Conservation (phyloP, 2,888 invertebrate species). For the Ethmia dodecea region DNA sequence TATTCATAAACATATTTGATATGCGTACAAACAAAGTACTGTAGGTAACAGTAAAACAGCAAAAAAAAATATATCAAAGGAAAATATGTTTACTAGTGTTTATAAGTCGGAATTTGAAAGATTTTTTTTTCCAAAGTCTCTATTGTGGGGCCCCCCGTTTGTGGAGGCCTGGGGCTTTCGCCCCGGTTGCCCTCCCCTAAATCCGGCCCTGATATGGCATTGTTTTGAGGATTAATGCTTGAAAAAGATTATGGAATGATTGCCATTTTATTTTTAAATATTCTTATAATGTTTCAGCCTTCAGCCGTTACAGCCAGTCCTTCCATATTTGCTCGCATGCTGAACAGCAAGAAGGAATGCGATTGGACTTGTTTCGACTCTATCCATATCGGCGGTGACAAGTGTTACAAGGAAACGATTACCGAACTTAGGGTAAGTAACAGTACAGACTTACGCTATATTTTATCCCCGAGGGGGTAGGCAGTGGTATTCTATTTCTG, state of each 20-base stretch:
- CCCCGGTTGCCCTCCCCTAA: too few relatives aligned
- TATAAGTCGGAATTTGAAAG: too few relatives aligned
- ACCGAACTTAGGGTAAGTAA: not conserved
- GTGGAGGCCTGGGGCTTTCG: too few relatives aligned
- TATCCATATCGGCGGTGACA: not conserved
- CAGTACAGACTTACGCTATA: not conserved
- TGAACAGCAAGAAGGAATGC: not conserved
- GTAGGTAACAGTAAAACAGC: too few relatives aligned
- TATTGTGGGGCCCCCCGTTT: too few relatives aligned
- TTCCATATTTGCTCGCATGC: not conserved
- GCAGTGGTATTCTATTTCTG: too few relatives aligned
- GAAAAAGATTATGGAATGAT: not conserved
- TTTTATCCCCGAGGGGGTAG: too few relatives aligned
- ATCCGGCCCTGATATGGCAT: too few relatives aligned
- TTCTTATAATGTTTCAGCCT: not conserved
- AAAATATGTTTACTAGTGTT: too few relatives aligned
- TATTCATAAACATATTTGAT: too few relatives aligned
- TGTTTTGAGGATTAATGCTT: not conserved
- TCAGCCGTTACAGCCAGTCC: not conserved
- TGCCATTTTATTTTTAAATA: not conserved
- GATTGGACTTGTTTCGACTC: conserved; percentile 1
- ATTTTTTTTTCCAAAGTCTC: not conserved
- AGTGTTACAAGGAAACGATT: not conserved
- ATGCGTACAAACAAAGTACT: too few relatives aligned
- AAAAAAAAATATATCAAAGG: too few relatives aligned